Evolutionary conservation across 64 coral and sea anemone genomes (phyloP), one percentile per base, ranked within the genome.

Genomic region (Montipora capricornis): DNA sequence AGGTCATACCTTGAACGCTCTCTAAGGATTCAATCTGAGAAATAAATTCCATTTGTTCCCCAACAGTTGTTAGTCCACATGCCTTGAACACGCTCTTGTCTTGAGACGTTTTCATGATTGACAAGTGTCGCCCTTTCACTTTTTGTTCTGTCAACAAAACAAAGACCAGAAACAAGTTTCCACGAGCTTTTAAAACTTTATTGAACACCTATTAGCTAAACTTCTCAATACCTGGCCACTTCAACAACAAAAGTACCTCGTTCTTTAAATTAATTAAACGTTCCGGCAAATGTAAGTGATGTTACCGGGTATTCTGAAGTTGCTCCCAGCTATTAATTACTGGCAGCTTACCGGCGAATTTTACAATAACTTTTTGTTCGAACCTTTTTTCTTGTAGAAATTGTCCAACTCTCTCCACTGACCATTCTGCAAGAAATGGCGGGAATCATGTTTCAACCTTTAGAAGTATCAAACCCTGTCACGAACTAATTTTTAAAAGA

Each of bases 1-100:
- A 24, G 71, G 71, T 74, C 71, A 55, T 55, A 74, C 71, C 71
- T 74, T 74, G 71, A 74, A 74, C 9, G 71, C 26, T 74, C 71
- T 74, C 71, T 74, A 74, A 74, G 71, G 71, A 74, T 74, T 74
- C 71, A 74, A 74, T 74, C 17, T 74, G 71, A 7, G 71, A 74
- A 74, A 74, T 74, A 74, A 74, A 74, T 74, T 74, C 71, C 71
- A 74, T 74, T 26, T 74, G 20, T 26, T 74, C 71, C 71, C 71
- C 71, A 74, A 74, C 71, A 74, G 71, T 74, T 74, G 71, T 29
- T 74, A 74, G 71, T 74, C 71, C 22, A 74, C 71, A 74, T 74
- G n/a, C 71, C 71, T 74, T 7, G 71, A 74, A 74, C 71, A 74
- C 71, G 26, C 20, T 74, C 71, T 74, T 74, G 71, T 74, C 71